Conservation (phyloP, 53 echinoderm and acorn worm genomes). For the Holothuria scabra region DNA sequence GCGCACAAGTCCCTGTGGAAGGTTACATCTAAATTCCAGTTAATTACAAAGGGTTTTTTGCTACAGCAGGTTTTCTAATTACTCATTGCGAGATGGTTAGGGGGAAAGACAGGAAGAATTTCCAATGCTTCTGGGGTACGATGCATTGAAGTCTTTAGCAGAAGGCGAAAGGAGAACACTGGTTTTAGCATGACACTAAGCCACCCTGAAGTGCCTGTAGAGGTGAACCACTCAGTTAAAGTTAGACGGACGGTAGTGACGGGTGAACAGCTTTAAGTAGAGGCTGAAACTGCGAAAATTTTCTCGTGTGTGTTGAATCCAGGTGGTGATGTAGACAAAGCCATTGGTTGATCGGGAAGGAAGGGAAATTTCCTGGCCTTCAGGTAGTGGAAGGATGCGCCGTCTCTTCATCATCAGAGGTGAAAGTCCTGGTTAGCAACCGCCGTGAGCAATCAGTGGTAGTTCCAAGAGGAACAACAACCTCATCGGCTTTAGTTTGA, state of each 20-base stretch:
- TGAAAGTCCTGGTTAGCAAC: not conserved
- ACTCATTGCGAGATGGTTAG: no score
- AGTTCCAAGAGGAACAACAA: not conserved
- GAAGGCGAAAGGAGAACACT: not conserved
- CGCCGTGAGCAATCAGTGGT: not conserved
- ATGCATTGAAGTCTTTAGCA: not conserved
- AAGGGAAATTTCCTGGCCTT: not conserved
- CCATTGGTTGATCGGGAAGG: conserved; percentile 11
- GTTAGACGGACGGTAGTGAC: not conserved
- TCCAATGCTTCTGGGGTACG: conserved; percentile 4
- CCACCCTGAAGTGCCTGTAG: no score
- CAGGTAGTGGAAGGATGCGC: conserved; percentile 23
- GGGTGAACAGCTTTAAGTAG: not conserved
- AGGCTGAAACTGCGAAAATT: not conserved
- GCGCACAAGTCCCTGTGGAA: conserved; percentile 26
- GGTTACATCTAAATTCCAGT: conserved; percentile 25
- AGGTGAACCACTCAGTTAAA: no score
- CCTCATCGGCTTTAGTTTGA: not conserved
- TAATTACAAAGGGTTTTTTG: not conserved
- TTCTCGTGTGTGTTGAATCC: not conserved
- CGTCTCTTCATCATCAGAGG: not conserved
- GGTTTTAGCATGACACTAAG: no score
- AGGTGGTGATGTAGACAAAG: not conserved
- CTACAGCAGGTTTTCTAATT: conserved; percentile 12
- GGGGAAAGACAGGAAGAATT: not conserved